Percentiles rank a stretch among this genome's conserved stretches.
Evolutionary conservation across 2,797 vertebrate species (phyloP).

Genomic region (Melanotaenia nigrans): DNA sequence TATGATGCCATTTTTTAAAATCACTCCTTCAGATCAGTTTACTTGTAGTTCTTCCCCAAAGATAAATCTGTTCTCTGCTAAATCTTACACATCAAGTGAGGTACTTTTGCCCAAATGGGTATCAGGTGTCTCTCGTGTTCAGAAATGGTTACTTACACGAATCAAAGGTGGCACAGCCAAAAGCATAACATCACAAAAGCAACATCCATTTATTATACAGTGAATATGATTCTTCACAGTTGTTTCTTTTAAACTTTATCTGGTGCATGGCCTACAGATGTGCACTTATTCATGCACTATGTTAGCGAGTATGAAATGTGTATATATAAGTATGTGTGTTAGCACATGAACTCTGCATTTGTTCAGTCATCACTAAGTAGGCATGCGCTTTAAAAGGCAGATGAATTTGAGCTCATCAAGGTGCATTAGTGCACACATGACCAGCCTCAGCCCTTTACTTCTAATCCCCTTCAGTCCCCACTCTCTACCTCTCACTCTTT

Average conservation of each 20-base stretch:
- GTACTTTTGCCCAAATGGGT: neutral
- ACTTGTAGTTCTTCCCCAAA: neutral
- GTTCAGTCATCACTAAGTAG: conserved; percentile 9
- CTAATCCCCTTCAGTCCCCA: conserved; percentile 65
- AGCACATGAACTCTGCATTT: conserved; percentile 6
- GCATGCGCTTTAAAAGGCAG: conserved; percentile 73
- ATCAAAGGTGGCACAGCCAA: neutral
- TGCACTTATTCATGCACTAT: conserved; percentile 9
- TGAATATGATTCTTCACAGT: neutral
- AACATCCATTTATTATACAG: neutral
- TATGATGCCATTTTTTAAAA: neutral
- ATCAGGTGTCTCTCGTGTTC: neutral
- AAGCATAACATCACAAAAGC: neutral
- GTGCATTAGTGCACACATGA: conserved; percentile 87
- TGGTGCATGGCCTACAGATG: conserved; percentile 36
- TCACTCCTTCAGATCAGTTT: neutral
- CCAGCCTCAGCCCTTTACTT: conserved; percentile 84
- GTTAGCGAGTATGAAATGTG: conserved; percentile 2
- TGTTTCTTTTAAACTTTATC: neutral
- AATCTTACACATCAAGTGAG: neutral
- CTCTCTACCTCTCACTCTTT: conserved; percentile 60
- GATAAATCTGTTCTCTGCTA: neutral
- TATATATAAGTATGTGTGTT: neutral
- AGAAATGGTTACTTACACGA: neutral
- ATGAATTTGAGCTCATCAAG: conserved; percentile 85